Percentiles rank a stretch among this genome's conserved stretches.
Conservation (phyloP, 35 echinoderm and acorn worm genomes). For the Chiridota heheva region DNA sequence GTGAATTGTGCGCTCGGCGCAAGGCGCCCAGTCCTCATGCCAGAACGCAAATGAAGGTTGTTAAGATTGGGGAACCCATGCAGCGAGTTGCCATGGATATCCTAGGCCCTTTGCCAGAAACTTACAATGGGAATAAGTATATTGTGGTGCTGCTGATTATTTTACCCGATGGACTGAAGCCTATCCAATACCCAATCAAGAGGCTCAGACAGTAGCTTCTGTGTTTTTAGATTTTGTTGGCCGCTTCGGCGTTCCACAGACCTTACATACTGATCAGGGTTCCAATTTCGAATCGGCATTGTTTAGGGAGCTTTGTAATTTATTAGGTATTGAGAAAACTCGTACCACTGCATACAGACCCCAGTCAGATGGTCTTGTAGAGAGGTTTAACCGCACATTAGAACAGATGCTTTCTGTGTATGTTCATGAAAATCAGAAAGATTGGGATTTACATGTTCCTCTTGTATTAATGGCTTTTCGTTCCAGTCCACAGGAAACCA, state of each 20-base stretch:
- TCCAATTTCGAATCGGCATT: conserved; percentile 45
- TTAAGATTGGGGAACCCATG: conserved; percentile 24
- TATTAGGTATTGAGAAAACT: conserved; percentile 53
- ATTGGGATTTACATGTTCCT: conserved; percentile 39
- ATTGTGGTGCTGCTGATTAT: conserved; percentile 13
- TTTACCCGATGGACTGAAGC: conserved; percentile 20
- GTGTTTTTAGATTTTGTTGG: conserved; percentile 13
- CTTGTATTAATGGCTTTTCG: conserved; percentile 42
- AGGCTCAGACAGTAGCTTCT: conserved; percentile 21
- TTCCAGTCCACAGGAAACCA: conserved; percentile 44
- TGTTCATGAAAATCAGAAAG: conserved; percentile 30
- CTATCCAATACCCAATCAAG: conserved; percentile 6
- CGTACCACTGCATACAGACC: conserved; percentile 44
- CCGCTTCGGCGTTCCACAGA: neutral
- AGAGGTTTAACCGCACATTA: conserved; percentile 48
- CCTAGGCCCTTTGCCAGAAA: conserved; percentile 3
- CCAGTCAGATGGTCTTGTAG: conserved; percentile 62
- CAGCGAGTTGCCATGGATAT: conserved; percentile 60
- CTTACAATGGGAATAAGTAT: conserved; percentile 15
- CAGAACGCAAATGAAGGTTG: conserved; percentile 48
- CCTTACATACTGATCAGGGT: conserved; percentile 38
- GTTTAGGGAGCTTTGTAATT: conserved; percentile 31
- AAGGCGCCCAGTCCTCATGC: conserved; percentile 31
- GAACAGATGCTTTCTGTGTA: conserved; percentile 24
- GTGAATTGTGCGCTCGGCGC: conserved; percentile 41